Evolutionary conservation across 1,140 invertebrate genomes (phyloP), one percentile per base, ranked within the genome.

Genomic region (Lepeophtheirus salmonis): DNA sequence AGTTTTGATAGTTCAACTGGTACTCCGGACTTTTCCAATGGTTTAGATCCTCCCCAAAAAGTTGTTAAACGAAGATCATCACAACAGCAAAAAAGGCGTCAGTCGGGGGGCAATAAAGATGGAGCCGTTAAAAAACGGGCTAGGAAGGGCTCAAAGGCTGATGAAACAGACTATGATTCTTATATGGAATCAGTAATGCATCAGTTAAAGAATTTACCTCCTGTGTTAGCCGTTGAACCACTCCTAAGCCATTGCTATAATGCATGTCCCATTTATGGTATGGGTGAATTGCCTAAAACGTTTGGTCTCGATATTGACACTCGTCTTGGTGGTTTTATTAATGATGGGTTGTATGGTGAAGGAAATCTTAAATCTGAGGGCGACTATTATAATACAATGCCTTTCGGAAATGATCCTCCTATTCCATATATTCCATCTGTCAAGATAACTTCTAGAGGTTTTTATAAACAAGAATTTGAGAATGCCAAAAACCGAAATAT

Each of bases 381-480:
- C 2, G 84, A 89, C 73, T 82, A 82, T 72, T 89, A 89, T 67
- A 82, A 80, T 64, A 84, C 82, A 1, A 78, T 83, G 70, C 86
- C 86, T 14, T 87, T 86, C 68, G 84, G 85, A 2, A 80, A 83
- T 66, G 73, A 80, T 14, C 77, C 82, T 66, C 82, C 83, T 0
- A 67, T 82, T 23, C 78, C 82, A 10, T 80, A 83, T 63, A 80
- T 79, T 67, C 76, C 79, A 58, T 66, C 66, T n/a, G 48, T 61
- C 3, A 53, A 17, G 12, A 50, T 61, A 18, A 61, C 66, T 54
- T 58, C 66, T 53, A 76, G 87, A 69, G 86, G 87, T 2, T 92
- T 89, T 69, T 94, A 92, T 66, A 86, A 89, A 72, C 86, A 91
- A 76, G 89, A 94, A 73, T 94, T 94, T 71, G 80, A 83, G 22